phyloP scores from a whole-genome alignment of 2,797 vertebrate genomes.

The Poecilia picta region DNA sequence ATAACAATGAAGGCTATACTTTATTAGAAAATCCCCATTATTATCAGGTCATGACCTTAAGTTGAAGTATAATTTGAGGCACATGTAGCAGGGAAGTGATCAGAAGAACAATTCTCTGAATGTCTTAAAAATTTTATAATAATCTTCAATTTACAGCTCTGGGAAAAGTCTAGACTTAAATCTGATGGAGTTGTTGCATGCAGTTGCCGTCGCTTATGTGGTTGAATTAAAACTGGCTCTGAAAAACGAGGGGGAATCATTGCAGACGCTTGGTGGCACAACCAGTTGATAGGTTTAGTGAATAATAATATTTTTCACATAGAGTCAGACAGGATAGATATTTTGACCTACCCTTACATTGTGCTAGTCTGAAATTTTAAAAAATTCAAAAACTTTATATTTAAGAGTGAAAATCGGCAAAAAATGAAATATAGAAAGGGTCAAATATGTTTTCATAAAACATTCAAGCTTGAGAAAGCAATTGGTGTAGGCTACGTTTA shows the following conservation, averaged over 20 bases:
- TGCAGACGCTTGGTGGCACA: not conserved
- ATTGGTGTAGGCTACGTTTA: not conserved
- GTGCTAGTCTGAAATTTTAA: not conserved
- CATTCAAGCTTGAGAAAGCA: not conserved
- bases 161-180: not conserved
- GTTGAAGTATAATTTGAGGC: not conserved
- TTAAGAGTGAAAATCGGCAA: not conserved
- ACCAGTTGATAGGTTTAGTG: not conserved
- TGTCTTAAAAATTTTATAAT: not conserved
- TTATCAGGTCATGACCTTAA: not conserved
- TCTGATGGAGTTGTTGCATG: not conserved
- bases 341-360: not conserved
- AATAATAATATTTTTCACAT: not conserved
- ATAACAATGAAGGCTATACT: not conserved
- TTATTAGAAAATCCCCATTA: not conserved
- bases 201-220: not conserved
- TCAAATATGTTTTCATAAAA: not conserved
- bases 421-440: not conserved
- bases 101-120: not conserved
- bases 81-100: not conserved
- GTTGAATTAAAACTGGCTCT: not conserved
- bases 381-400: not conserved
- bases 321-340: not conserved
- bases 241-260: not conserved
- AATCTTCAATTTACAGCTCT: not conserved